Conservation (phyloP, 2,888 invertebrate genomes). For the Brenthis daphne region DNA sequence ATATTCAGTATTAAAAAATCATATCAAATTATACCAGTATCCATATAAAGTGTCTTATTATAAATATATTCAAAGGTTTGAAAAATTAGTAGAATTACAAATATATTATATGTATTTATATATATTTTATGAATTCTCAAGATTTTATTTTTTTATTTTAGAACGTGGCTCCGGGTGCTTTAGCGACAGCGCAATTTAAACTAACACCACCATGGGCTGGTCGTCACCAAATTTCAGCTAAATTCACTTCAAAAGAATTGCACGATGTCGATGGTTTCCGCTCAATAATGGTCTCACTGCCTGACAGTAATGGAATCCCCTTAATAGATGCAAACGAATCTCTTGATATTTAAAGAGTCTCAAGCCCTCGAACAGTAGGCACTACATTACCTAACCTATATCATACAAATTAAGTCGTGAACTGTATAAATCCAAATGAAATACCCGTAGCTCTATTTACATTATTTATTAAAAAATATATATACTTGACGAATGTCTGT, state of each 20-base stretch:
- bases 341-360: constrained; percentile 50
- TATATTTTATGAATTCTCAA: neutral
- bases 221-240: constrained; percentile 91
- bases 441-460: no score
- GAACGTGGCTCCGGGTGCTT: constrained; percentile 84
- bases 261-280: constrained; percentile 94
- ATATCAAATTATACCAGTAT: no score
- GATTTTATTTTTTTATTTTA: constrained; percentile 49
- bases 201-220: constrained; percentile 91
- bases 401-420: no score
- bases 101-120: no score
- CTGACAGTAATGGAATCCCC: constrained; percentile 67
- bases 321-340: constrained; percentile 55
- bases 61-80: no score
- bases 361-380: no score
- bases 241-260: constrained; percentile 93
- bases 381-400: no score
- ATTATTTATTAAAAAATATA: no score
- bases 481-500: no score
- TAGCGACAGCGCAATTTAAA: constrained; percentile 88
- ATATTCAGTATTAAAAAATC: neutral
- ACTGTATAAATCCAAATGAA: no score
- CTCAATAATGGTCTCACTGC: constrained; percentile 85
- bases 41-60: no score
- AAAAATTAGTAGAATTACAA: neutral